phyloP scores from a whole-genome alignment of 2,113 vertebrate genomes.

The Hyla sarda region DNA sequence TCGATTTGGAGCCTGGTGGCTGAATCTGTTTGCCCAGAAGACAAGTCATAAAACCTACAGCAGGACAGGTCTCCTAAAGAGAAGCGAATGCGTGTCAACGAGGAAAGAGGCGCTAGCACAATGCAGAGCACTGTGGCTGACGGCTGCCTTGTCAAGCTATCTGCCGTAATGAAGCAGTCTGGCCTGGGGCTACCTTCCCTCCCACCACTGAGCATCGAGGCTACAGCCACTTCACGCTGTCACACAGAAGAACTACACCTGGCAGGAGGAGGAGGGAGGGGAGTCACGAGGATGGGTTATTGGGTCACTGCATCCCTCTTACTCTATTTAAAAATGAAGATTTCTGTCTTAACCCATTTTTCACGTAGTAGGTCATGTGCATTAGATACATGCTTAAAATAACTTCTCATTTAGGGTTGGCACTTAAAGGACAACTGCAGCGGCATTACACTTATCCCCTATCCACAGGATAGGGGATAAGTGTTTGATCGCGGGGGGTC shows the following conservation, averaged over 20 bases:
- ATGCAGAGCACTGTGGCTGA: conserved; percentile 58
- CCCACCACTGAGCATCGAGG: conserved; percentile 14
- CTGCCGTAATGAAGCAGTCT: conserved; percentile 70
- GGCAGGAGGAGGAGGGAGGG: conserved; percentile 32
- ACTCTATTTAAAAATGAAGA: conserved; percentile 41
- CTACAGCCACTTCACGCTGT: conserved; percentile 56
- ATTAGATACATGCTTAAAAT: background rate
- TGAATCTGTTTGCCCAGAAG: conserved; percentile 59
- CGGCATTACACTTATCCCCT: too few species aligned
- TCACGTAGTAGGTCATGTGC: background rate
- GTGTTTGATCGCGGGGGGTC: too few species aligned
- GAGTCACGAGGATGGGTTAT: conserved; percentile 49
- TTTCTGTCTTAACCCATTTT: conserved; percentile 38
- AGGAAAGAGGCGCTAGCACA: conserved; percentile 57
- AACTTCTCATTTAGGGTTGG: background rate
- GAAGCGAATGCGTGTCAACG: conserved; percentile 46
- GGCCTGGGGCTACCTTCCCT: conserved; percentile 65
- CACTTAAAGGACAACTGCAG: too few species aligned
- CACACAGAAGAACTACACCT: conserved; percentile 54
- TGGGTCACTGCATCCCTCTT: conserved; percentile 42
- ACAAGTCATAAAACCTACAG: conserved; percentile 59
- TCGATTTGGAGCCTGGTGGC: conserved; percentile 59
- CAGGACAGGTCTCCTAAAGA: conserved; percentile 59
- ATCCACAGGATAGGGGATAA: too few species aligned
- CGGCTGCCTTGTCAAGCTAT: conserved; percentile 66